Conservation (phyloP, 2,113 vertebrate species). For the Channa argus region DNA sequence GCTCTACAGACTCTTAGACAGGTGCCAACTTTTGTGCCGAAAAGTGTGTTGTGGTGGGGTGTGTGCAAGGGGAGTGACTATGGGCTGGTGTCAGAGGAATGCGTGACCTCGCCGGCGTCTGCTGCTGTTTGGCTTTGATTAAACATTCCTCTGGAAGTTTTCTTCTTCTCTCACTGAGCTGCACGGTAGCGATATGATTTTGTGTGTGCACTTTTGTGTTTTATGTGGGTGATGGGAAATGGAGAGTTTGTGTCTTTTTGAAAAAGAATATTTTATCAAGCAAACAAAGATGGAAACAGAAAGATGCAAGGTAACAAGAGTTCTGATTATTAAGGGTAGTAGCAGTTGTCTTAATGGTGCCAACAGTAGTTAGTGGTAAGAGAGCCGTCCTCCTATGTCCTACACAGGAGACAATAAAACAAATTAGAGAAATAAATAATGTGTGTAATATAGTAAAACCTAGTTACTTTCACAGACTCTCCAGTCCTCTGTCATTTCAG, state of each 20-base stretch:
- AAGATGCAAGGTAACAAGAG: background rate
- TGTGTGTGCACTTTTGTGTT: slow-evolving; percentile 5
- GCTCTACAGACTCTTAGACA: slow-evolving; percentile 56
- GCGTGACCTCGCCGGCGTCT: slow-evolving; percentile 86
- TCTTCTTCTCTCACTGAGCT: slow-evolving; percentile 73
- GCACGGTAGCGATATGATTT: slow-evolving; percentile 7
- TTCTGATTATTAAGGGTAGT: background rate
- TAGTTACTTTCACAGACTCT: no score
- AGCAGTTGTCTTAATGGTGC: no score
- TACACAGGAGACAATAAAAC: background rate
- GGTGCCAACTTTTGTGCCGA: slow-evolving; percentile 74
- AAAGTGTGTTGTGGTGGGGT: slow-evolving; percentile 67
- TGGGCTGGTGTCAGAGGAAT: slow-evolving; percentile 84
- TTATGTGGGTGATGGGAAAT: background rate
- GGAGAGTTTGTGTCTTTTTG: background rate
- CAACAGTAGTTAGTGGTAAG: no score
- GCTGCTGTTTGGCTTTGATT: slow-evolving; percentile 89
- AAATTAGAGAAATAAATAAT: no score
- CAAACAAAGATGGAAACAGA: background rate
- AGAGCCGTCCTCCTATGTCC: background rate
- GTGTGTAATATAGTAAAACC: no score
- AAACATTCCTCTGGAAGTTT: slow-evolving; percentile 90
- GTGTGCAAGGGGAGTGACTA: slow-evolving; percentile 81
- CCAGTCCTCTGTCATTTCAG: no score
- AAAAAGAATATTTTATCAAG: background rate